phyloP scores from a whole-genome alignment of 2,113 vertebrate species.

The Labeo catla region DNA sequence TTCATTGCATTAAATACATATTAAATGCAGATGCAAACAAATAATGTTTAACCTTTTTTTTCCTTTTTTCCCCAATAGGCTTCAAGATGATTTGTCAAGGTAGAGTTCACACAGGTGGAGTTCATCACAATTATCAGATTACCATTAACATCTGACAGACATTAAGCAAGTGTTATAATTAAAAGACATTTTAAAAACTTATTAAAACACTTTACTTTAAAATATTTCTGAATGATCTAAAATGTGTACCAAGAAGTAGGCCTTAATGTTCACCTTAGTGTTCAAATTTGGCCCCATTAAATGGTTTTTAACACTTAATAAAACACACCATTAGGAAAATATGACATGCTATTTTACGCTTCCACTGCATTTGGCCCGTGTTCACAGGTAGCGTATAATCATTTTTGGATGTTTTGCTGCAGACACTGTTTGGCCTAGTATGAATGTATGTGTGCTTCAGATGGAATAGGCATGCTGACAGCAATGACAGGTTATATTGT shows the following conservation, averaged over 20 bases:
- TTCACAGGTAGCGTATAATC: not conserved
- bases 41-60: not conserved
- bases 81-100: not conserved
- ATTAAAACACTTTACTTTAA: not conserved
- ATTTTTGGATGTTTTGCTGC: not conserved
- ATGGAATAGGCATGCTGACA: constrained; percentile 16
- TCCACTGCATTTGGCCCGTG: not conserved
- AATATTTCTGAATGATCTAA: too few relatives aligned
- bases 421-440: not conserved
- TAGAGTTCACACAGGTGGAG: not conserved
- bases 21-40: not conserved
- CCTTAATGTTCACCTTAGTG: not conserved
- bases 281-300: not conserved
- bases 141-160: not conserved
- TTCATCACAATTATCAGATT: not conserved
- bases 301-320: not conserved
- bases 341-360: not conserved
- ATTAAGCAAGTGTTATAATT: too few relatives aligned
- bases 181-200: not conserved
- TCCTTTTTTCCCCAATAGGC: not conserved
- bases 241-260: not conserved
- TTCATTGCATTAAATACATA: not conserved
- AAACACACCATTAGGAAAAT: constrained; percentile 17
- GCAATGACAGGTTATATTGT: constrained; percentile 48
- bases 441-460: constrained; percentile 40